Evolutionary conservation across 2,888 invertebrate genomes (phyloP).

Genomic region (Pandemis cinnamomeana): DNA sequence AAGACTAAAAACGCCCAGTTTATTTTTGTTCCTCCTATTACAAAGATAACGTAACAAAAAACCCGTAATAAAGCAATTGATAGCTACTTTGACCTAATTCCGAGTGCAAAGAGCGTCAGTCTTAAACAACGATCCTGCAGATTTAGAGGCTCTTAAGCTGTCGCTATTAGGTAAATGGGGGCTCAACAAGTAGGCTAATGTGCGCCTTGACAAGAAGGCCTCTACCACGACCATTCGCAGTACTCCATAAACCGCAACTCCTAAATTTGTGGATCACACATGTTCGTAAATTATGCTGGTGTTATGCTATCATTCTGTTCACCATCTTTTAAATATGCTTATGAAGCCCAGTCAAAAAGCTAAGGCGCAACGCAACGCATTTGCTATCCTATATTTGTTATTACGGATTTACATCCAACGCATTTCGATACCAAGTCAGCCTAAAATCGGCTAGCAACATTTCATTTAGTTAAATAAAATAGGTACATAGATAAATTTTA

Average conservation of each 20-base stretch:
- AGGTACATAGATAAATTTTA: no score
- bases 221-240: background rate
- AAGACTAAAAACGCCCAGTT: background rate
- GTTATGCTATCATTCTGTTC: background rate
- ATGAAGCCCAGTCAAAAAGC: no score
- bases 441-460: background rate
- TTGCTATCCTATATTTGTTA: no score
- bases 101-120: constrained; percentile 17
- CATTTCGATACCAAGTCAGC: background rate
- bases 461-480: no score
- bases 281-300: background rate
- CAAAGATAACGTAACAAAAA: background rate
- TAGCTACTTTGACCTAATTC: constrained; percentile 27
- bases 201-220: constrained; percentile 8
- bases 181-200: constrained; percentile 41
- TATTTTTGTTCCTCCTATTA: background rate
- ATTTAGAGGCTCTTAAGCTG: constrained; percentile 41
- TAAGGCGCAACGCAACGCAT: no score
- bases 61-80: constrained; percentile 16
- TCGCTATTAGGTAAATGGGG: constrained; percentile 37
- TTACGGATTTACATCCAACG: background rate
- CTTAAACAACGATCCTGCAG: constrained; percentile 19
- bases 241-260: background rate
- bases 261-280: background rate
- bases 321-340: background rate